Percentiles rank a stretch among this genome's conserved stretches.
Conservation (phyloP, 2,797 vertebrate genomes). For the Cyclura pinguis region DNA sequence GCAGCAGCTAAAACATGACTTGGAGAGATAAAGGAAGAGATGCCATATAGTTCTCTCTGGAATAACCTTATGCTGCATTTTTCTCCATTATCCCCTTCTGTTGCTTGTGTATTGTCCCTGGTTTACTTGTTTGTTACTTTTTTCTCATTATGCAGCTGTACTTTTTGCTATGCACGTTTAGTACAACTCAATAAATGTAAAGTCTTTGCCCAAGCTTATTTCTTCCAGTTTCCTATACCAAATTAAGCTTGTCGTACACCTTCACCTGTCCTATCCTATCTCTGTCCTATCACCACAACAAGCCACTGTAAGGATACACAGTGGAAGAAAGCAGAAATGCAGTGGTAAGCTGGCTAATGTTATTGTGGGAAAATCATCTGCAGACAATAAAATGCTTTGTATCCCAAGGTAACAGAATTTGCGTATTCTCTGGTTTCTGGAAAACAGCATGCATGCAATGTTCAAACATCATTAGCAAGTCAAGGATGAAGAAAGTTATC, state of each 20-base stretch:
- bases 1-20: too few species aligned
- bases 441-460: rapidly evolving
- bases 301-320: not conserved
- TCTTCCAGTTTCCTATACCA: not conserved
- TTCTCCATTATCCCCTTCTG: not conserved
- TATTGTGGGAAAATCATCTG: not conserved
- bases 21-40: too few species aligned
- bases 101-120: not conserved
- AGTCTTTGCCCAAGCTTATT: not conserved
- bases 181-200: not conserved
- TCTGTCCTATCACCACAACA: too few species aligned
- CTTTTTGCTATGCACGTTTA: not conserved
- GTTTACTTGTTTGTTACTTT: not conserved
- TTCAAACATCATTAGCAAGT: not conserved
- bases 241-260: not conserved
- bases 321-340: not conserved
- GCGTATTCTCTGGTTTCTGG: not conserved
- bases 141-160: not conserved
- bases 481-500: not conserved
- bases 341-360: not conserved
- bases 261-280: not conserved
- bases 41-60: too few species aligned
- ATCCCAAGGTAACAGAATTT: not conserved
- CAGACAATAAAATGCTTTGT: not conserved
- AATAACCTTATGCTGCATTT: not conserved